Base-by-base conservation (phyloP, 2,888 invertebrate genomes). In the Romanomermis culicivorax region DNA sequence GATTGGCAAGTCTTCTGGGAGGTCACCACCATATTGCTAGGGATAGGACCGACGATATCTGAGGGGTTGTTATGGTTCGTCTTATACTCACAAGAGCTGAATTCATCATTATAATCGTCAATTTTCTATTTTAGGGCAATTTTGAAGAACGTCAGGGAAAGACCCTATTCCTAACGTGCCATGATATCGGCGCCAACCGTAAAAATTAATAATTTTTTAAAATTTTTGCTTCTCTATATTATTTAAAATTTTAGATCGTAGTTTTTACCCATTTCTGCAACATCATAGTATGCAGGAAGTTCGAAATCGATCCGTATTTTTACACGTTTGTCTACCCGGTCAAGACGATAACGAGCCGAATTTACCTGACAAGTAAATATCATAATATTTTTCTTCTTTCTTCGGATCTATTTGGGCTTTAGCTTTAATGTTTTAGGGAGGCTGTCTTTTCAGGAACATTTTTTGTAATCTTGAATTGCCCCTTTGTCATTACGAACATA, bases 111-210 rank as follows among this genome's bases (percentile, higher is more conserved):
- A n/a, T n/a, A n/a, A n/a, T n/a, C n/a, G n/a, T n/a, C n/a, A n/a
- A n/a, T n/a, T 7, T 49, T 20, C 3, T 49, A 4, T 76, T 76
- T 26, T 76, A 84, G 83, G 85, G 85, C 56, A 82, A 83, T 71
- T 70, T 84, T 63, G 78, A 79, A 61, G 81, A 82, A 66, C 80
- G 82, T 65, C 82, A 83, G 64, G 82, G 82, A 67, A 74, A 81
- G 70, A 84, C 84, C 58, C 79, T 84, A 60, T 84, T 87, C 68
- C 72, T 87, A 54, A 87, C 86, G 29, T 83, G 86, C 0, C 86
- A 87, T 71, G 86, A 87, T 70, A 76, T 87, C 65, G 86, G 86
- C 66, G 72, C 74, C 59, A 76, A 76, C 63, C 72, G 75, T 75
- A 63, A 71, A 72, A 11, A 7, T 36, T 36, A 36, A 36, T 36